These are phyloP conservation scores for Apocheima hispidaria DNA, from an alignment of 2,888 invertebrate genomes.

Conservation along the genomic window DNA sequence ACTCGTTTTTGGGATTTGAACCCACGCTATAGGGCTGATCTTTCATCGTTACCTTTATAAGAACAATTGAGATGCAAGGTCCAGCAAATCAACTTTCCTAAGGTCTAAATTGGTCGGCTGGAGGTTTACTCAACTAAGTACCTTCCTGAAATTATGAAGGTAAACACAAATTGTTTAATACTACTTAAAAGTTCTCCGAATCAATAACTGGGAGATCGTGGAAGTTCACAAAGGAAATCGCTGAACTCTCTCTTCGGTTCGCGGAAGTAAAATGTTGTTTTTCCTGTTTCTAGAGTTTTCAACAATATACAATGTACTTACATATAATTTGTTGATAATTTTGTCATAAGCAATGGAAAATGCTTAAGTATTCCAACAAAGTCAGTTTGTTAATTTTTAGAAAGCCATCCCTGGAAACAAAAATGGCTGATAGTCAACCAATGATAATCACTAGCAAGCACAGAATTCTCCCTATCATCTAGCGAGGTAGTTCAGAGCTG, in stretches of 20 bases:
- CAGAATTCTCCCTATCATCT: no score
- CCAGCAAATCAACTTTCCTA: not conserved
- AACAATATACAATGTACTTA: conserved; percentile 34
- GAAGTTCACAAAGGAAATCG: conserved; percentile 30
- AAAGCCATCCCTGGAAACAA: no score
- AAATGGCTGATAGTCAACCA: no score
- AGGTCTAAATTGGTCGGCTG: not conserved
- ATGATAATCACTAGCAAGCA: no score
- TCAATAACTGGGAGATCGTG: conserved; percentile 24
- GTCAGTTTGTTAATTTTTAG: no score
- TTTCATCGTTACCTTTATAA: no score
- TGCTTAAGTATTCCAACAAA: not conserved
- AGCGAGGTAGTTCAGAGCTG: no score
- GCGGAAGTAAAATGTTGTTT: conserved; percentile 21
- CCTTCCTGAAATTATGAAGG: conserved; percentile 7
- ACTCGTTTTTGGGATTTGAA: no score
- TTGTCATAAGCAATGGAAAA: not conserved
- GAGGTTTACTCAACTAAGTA: conserved; percentile 7
- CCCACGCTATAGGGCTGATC: no score
- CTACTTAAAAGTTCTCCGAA: conserved; percentile 30
- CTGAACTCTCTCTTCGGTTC: conserved; percentile 22
- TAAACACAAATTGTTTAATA: conserved; percentile 18
- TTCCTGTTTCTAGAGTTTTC: conserved; percentile 16
- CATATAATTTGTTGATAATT: conserved; percentile 1
- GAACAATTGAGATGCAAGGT: not conserved